Conservation (phyloP, 2,797 vertebrate species). For the Notolepis coatsorum region DNA sequence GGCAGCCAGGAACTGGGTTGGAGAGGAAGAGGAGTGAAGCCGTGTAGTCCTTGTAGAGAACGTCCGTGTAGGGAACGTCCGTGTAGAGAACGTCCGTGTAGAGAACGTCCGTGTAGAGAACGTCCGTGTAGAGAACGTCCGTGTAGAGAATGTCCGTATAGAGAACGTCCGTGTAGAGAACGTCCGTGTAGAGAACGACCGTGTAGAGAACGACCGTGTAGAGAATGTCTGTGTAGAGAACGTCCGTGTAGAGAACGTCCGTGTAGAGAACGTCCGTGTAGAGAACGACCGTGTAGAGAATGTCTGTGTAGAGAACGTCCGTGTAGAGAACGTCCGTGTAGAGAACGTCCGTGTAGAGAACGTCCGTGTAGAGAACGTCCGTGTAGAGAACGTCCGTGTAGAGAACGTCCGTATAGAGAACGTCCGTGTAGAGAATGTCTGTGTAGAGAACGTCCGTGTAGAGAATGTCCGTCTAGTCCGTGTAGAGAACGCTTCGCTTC, state of each 20-base stretch:
- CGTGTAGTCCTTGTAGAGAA: no score
- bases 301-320: conserved; percentile 38
- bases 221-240: conserved; percentile 42
- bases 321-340: conserved; percentile 41
- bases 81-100: conserved; percentile 41
- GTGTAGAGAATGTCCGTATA: conserved; percentile 41
- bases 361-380: conserved; percentile 31
- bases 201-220: conserved; percentile 44
- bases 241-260: conserved; percentile 40
- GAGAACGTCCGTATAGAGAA: conserved; percentile 42
- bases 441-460: conserved; percentile 44
- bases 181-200: conserved; percentile 31
- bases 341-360: conserved; percentile 42
- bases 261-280: conserved; percentile 39
- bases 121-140: conserved; percentile 31
- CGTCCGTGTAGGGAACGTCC: no score
- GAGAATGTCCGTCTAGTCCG: conserved; percentile 39
- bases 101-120: conserved; percentile 42
- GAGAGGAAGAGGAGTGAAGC: conserved; percentile 38
- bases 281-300: no score
- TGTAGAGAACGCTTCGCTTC: conserved; percentile 38
- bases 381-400: conserved; percentile 41
- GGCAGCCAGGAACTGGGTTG: conserved; percentile 79
- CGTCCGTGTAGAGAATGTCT: conserved; percentile 31
- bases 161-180: conserved; percentile 42